phyloP scores from a whole-genome alignment of 2,797 vertebrate genomes.

The Periparus ater region DNA sequence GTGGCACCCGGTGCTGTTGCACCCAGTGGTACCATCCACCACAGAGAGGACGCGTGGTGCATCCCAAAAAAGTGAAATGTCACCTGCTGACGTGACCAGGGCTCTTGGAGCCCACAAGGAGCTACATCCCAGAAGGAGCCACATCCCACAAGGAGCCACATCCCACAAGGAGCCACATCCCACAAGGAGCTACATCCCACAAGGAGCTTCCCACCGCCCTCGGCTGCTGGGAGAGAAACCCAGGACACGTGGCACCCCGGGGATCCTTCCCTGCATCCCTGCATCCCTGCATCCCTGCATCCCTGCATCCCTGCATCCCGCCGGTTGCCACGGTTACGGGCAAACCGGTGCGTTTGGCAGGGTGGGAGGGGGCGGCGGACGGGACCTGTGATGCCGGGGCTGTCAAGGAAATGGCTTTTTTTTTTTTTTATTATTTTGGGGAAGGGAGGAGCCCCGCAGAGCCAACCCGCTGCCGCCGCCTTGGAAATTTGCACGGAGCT shows the following conservation, averaged over 20 bases:
- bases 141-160: neutral
- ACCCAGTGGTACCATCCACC: neutral
- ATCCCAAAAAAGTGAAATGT: neutral
- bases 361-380: neutral
- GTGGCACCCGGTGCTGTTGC: neutral
- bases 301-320: neutral
- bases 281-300: neutral
- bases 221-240: neutral
- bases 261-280: neutral
- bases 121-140: neutral
- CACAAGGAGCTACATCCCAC: neutral
- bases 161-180: neutral
- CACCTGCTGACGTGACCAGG: rapidly evolving
- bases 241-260: neutral
- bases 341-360: neutral
- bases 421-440: neutral
- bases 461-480: neutral
- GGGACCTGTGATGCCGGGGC: neutral
- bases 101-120: neutral
- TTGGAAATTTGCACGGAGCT: constrained; percentile 47
- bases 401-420: neutral
- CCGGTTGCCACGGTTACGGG: constrained; percentile 50
- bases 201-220: neutral
- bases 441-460: neutral
- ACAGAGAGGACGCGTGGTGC: rapidly evolving